Conservation (phyloP, 2,888 invertebrate species). For the Andrena trimmerana region DNA sequence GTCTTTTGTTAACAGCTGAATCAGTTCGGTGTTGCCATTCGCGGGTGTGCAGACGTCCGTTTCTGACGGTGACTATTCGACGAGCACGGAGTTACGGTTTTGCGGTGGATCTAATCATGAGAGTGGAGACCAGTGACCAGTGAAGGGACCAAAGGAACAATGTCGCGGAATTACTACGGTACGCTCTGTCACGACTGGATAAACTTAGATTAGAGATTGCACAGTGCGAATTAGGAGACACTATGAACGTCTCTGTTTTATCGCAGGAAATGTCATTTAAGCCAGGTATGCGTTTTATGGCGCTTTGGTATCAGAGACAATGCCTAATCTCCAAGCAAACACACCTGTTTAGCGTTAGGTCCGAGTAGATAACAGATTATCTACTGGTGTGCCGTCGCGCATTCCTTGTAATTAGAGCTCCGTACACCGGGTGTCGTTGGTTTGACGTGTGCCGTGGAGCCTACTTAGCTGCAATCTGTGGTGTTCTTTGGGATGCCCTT, state of each 20-base stretch:
- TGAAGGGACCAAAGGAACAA: constrained; percentile 12
- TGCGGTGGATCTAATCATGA: constrained; percentile 16
- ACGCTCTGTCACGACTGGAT: background rate
- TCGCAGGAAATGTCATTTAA: background rate
- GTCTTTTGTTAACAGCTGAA: constrained; percentile 76
- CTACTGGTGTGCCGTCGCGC: background rate
- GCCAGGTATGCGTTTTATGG: background rate
- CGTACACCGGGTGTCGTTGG: constrained; percentile 16
- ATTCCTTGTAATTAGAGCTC: constrained; percentile 49
- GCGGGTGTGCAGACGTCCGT: constrained; percentile 54
- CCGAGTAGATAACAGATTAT: constrained; percentile 45
- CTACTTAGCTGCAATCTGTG: background rate
- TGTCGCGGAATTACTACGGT: constrained; percentile 59
- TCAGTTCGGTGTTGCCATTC: constrained; percentile 77
- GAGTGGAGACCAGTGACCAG: background rate
- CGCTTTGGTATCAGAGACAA: background rate
- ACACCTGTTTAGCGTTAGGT: constrained; percentile 45
- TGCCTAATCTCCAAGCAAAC: constrained; percentile 30
- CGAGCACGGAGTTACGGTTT: background rate
- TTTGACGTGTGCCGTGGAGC: background rate
- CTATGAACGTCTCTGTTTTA: background rate
- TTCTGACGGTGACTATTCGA: constrained; percentile 16
- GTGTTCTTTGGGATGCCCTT: background rate
- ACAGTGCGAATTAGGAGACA: too few relatives aligned
- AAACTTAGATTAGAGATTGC: background rate